Conservation (phyloP, 2,113 vertebrate genomes). For the Sapayoa aenigma region DNA sequence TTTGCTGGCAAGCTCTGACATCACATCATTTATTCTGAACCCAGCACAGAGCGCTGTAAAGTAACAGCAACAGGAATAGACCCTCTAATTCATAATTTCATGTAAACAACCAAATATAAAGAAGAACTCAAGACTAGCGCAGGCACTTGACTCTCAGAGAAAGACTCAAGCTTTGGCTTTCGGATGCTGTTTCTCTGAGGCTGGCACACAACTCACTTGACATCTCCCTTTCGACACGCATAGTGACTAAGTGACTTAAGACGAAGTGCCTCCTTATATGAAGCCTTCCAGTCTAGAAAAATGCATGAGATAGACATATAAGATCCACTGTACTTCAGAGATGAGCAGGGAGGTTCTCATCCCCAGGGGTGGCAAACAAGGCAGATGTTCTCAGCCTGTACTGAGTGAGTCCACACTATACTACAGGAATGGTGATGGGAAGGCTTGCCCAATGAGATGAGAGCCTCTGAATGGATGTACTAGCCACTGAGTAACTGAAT, state of each 20-base stretch:
- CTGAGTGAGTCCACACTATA: not conserved
- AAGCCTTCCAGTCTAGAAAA: not conserved
- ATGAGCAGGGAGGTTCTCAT: not conserved
- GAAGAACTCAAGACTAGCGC: not conserved
- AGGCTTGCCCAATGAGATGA: not conserved
- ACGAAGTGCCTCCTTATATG: not conserved
- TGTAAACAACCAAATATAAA: not conserved
- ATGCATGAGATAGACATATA: not conserved
- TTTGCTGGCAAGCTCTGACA: not conserved
- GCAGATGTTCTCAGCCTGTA: not conserved
- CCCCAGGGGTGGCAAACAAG: not conserved
- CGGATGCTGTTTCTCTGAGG: not conserved
- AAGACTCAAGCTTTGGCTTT: not conserved
- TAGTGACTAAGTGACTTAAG: not conserved
- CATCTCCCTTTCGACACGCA: fast-evolving
- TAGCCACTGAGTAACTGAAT: not conserved
- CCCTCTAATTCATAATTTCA: not conserved
- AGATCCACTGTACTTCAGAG: not conserved
- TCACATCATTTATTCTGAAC: not conserved
- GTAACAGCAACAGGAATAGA: not conserved
- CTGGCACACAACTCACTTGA: not conserved
- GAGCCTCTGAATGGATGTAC: not conserved
- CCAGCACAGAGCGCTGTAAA: not conserved
- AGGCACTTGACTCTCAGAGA: not conserved
- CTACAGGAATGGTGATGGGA: not conserved